Conservation (phyloP, 2,888 invertebrate genomes). For the Branchipolynoe longqiensis region DNA sequence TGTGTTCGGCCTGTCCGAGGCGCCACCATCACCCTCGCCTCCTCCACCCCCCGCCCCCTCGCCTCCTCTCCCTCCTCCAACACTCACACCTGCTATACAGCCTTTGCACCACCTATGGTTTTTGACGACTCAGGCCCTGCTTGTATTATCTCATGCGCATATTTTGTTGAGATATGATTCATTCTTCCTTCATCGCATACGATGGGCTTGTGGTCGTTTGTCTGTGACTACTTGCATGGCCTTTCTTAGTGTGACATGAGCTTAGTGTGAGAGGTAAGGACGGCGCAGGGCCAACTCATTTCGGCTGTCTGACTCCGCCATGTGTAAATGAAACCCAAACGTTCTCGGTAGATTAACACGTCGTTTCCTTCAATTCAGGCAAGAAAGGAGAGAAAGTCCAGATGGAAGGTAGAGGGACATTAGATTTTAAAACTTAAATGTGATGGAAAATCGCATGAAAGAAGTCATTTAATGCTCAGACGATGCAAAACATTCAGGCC, state of each 20-base stretch:
- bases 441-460: constrained; percentile 30
- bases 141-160: constrained; percentile 24
- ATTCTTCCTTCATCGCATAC: constrained; percentile 23
- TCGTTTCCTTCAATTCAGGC: constrained; percentile 45
- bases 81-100: constrained; percentile 4
- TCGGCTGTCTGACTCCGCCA: constrained; percentile 12
- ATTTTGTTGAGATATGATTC: constrained; percentile 20
- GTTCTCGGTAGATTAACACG: constrained; percentile 1
- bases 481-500: constrained; percentile 5
- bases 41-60: not conserved
- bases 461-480: constrained; percentile 36
- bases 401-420: constrained; percentile 41
- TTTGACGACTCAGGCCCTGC: constrained; percentile 4
- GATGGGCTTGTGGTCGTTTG: constrained; percentile 37
- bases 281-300: not conserved
- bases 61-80: not conserved
- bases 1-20: not conserved
- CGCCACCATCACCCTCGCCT: not conserved
- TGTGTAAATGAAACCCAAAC: not conserved
- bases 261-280: constrained; percentile 1
- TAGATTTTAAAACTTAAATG: constrained; percentile 28
- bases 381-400: constrained; percentile 45
- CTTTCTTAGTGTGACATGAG: constrained; percentile 8
- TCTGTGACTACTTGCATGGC: constrained; percentile 40
- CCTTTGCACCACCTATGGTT: constrained; percentile 13